These are phyloP conservation scores for Smutsia gigantea DNA, from an alignment of 2,797 vertebrate genomes.

Conservation along the genomic window DNA sequence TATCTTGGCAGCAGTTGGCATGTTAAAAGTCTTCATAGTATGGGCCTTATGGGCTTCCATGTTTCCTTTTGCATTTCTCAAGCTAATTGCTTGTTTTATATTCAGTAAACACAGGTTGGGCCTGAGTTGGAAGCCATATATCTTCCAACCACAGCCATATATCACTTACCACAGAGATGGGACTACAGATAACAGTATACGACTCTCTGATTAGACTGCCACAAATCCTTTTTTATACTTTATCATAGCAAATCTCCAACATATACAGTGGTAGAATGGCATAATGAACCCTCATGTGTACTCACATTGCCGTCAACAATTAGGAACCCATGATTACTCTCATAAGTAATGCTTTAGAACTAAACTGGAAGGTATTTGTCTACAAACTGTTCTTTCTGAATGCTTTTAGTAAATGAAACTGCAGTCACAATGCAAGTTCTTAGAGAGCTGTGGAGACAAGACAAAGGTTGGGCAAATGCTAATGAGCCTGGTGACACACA, in stretches of 20 bases:
- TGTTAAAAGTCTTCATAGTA: not conserved
- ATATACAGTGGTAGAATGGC: not conserved
- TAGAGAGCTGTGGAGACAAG: not conserved
- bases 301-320: not conserved
- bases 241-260: not conserved
- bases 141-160: too few relatives aligned
- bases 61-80: not conserved
- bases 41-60: not conserved
- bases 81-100: not conserved
- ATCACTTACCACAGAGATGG: not conserved
- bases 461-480: not conserved
- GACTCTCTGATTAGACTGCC: not conserved
- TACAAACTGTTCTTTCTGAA: conserved; percentile 19
- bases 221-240: not conserved
- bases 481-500: not conserved
- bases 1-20: not conserved
- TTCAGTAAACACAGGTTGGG: not conserved
- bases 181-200: not conserved
- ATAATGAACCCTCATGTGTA: not conserved
- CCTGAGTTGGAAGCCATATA: not conserved
- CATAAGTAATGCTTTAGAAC: not conserved
- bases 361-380: not conserved
- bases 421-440: not conserved
- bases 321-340: not conserved
- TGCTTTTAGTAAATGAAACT: not conserved